These are phyloP conservation scores for Tineola bisselliella DNA, from an alignment of 2,888 invertebrate genomes.

Conservation along the genomic window DNA sequence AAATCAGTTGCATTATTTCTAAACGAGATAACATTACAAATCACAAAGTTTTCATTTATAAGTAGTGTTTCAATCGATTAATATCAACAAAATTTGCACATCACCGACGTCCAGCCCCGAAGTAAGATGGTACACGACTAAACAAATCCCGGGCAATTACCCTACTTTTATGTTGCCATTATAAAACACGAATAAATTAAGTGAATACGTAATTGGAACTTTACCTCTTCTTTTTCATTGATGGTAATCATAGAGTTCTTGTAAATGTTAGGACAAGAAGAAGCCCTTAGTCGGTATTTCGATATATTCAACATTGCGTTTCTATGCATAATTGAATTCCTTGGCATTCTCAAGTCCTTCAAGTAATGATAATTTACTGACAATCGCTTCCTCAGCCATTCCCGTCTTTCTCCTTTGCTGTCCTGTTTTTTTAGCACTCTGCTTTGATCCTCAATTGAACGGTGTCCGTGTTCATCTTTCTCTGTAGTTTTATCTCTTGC, in stretches of 20 bases:
- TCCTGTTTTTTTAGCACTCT: conserved; percentile 31
- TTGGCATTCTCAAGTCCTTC: conserved; percentile 75
- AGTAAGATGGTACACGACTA: too few species aligned
- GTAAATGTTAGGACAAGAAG: conserved; percentile 92
- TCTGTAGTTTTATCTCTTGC: conserved; percentile 17
- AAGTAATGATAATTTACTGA: conserved; percentile 75
- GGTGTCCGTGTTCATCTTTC: conserved; percentile 10
- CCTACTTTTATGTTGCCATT: too few species aligned
- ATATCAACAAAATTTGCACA: too few species aligned
- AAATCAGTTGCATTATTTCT: too few species aligned
- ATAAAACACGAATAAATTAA: too few species aligned
- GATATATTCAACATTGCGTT: conserved; percentile 86
- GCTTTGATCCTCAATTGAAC: conserved; percentile 1
- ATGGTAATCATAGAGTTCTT: conserved; percentile 90
- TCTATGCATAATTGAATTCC: conserved; percentile 86
- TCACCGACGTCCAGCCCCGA: too few species aligned
- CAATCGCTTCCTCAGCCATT: conserved; percentile 57
- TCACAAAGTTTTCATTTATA: too few species aligned
- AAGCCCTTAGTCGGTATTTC: conserved; percentile 82
- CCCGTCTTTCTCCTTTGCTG: conserved; percentile 49
- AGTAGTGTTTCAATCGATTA: too few species aligned
- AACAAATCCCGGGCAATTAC: too few species aligned
- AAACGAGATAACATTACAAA: too few species aligned
- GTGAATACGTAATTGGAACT: too few species aligned
- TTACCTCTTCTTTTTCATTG: conserved; percentile 80